Conservation (phyloP, 2,888 invertebrate species). For the Patella caerulea region DNA sequence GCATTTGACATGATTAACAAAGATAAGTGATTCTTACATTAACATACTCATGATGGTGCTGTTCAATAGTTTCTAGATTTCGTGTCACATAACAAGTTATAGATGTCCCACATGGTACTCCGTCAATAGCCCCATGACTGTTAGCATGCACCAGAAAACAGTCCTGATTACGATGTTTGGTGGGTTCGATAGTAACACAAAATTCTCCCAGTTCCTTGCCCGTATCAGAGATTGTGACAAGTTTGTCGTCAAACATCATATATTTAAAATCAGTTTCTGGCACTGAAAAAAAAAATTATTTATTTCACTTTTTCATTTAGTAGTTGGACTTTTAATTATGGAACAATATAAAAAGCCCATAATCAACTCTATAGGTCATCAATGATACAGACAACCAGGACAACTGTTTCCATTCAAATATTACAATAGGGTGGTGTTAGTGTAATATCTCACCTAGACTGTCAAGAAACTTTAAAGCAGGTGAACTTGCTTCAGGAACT, state of each 20-base stretch:
- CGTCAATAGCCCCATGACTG: constrained; percentile 71
- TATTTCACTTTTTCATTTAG: not conserved
- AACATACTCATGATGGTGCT: constrained; percentile 72
- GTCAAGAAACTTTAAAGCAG: constrained; percentile 57
- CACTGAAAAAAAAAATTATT: constrained; percentile 40
- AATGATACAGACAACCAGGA: too few species aligned
- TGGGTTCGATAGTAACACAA: constrained; percentile 61
- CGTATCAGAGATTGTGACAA: constrained; percentile 68
- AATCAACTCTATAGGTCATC: too few species aligned
- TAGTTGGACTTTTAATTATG: not conserved
- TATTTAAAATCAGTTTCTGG: constrained; percentile 66
- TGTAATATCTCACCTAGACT: constrained; percentile 45
- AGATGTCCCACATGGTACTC: constrained; percentile 71
- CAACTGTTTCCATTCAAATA: not conserved
- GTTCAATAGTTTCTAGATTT: constrained; percentile 69
- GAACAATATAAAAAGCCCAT: constrained; percentile 7
- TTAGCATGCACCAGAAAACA: constrained; percentile 70
- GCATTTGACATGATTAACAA: not conserved
- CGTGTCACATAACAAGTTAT: constrained; percentile 68
- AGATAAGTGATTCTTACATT: constrained; percentile 54
- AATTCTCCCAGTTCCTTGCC: constrained; percentile 70
- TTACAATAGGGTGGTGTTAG: not conserved
- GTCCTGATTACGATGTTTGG: constrained; percentile 59
- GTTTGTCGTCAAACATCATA: constrained; percentile 67
- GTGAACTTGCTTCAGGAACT: constrained; percentile 49